Evolutionary conservation across 2,888 invertebrate genomes (phyloP).

Genomic region (Pterostichus madidus): DNA sequence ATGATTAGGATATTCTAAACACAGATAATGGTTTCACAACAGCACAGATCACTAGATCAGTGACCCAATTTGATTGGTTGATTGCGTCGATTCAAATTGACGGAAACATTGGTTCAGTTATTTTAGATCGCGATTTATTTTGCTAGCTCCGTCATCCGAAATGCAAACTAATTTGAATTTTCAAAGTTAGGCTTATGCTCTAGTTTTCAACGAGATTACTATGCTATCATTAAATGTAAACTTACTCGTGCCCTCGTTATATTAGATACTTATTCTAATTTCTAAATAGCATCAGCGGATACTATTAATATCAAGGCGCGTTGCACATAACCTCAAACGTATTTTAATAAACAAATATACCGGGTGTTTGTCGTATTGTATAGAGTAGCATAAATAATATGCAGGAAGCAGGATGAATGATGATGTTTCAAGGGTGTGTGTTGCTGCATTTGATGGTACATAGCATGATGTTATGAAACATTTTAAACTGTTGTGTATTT

Average conservation of each 20-base stretch:
- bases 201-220: neutral
- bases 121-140: neutral
- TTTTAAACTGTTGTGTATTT: neutral
- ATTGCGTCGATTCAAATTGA: neutral
- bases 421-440: no score
- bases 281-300: neutral
- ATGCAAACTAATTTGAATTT: neutral
- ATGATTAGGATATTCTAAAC: no score
- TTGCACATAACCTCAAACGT: neutral
- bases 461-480: no score
- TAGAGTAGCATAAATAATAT: no score
- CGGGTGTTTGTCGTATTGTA: no score
- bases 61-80: neutral
- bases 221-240: neutral
- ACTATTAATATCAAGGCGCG: neutral
- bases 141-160: neutral
- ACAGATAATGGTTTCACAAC: neutral
- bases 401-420: no score
- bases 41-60: neutral
- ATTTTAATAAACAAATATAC: neutral
- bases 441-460: no score
- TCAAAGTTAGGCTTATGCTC: neutral
- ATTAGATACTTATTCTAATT: constrained; percentile 8
- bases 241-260: neutral
- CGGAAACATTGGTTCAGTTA: neutral